Conservation (phyloP, 2,113 vertebrate genomes). For the Uria aalge region DNA sequence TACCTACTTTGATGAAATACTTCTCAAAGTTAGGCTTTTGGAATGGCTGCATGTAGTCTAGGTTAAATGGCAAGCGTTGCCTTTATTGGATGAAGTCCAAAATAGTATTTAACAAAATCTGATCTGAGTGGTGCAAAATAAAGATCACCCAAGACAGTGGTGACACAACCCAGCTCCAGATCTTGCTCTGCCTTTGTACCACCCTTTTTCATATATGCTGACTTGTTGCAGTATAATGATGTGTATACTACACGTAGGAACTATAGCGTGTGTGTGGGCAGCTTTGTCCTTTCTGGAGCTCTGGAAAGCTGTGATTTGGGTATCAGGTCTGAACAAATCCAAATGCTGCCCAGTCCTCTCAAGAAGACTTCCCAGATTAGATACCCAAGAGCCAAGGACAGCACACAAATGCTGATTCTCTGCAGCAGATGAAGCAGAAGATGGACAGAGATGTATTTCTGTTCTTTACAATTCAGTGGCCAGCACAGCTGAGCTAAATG, state of each 20-base stretch:
- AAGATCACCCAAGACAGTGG: background rate
- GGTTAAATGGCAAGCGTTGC: background rate
- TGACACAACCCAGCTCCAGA: background rate
- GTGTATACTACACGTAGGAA: background rate
- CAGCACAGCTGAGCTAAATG: slow-evolving; percentile 21
- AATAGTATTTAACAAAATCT: background rate
- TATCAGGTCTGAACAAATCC: background rate
- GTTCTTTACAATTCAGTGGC: slow-evolving; percentile 3
- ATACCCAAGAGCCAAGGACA: background rate
- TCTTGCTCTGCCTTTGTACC: background rate
- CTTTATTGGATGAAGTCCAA: background rate
- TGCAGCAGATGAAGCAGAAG: background rate
- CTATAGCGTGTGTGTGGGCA: accelerated
- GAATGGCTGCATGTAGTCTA: background rate
- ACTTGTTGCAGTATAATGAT: background rate
- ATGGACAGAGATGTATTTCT: background rate
- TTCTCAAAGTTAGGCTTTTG: background rate
- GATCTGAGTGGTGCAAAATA: background rate
- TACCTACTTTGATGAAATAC: background rate
- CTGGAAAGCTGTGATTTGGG: background rate
- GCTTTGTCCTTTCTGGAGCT: background rate
- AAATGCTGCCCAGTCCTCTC: background rate
- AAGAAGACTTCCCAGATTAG: background rate
- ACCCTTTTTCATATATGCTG: background rate
- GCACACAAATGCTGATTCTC: accelerated